A percentile compares a stretch with the other conserved stretches of the same genome.
These are phyloP conservation scores for Encarsia formosa DNA, from an alignment of 2,888 invertebrate genomes.

Conservation along the genomic window DNA sequence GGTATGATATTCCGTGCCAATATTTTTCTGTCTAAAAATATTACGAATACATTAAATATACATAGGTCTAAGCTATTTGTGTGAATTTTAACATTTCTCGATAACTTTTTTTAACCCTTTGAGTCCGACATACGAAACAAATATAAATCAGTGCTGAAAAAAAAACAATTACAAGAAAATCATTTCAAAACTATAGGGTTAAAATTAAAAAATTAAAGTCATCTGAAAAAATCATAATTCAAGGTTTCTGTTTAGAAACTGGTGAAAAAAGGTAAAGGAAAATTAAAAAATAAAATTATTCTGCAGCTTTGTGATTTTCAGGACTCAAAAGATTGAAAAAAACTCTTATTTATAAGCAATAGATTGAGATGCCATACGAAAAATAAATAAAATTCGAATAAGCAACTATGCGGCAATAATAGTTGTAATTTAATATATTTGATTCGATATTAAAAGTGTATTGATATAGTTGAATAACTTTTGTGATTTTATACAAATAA, in stretches of 20 bases:
- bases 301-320: no score
- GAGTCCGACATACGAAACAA: neutral
- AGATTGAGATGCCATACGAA: no score
- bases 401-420: no score
- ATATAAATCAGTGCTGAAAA: neutral
- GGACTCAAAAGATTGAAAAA: no score
- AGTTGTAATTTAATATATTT: no score
- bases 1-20: slow-evolving; percentile 18
- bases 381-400: no score
- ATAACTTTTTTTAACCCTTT: neutral
- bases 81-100: slow-evolving; percentile 1
- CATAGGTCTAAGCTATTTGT: neutral
- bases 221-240: neutral
- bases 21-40: slow-evolving; percentile 19
- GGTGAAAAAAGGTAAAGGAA: no score
- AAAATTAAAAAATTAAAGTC: neutral
- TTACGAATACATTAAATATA: neutral
- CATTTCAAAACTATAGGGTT: neutral
- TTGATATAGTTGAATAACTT: no score
- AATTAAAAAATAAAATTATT: no score
- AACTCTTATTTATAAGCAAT: no score
- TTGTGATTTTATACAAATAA: slow-evolving; percentile 13
- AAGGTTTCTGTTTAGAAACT: neutral
- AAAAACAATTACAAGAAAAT: neutral
- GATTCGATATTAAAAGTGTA: no score